A percentile compares a stretch with the other conserved stretches of the same genome.
Conservation (phyloP, 2,888 invertebrate genomes). For the Phengaris arion region DNA sequence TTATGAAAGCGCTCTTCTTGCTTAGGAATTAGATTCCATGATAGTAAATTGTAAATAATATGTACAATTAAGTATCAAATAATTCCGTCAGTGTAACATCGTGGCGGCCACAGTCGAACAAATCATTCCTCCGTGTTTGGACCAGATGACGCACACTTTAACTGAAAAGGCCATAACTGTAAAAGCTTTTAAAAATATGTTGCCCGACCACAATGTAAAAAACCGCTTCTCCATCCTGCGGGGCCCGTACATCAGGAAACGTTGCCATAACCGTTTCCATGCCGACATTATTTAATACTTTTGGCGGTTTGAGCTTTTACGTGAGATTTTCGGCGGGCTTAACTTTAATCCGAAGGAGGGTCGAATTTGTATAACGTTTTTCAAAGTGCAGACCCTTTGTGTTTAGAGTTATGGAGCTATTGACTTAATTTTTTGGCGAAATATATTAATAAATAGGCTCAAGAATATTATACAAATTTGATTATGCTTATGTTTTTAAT, state of each 20-base stretch:
- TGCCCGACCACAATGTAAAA: conserved; percentile 51
- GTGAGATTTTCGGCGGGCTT: conserved; percentile 32
- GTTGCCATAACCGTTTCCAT: conserved; percentile 49
- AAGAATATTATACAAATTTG: neutral
- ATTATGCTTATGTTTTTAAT: too few relatives aligned
- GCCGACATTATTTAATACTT: conserved; percentile 41
- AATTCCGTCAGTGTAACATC: too few relatives aligned
- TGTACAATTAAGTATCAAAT: too few relatives aligned
- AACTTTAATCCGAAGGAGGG: conserved; percentile 29
- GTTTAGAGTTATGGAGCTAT: conserved; percentile 20
- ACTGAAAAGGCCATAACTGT: conserved; percentile 21
- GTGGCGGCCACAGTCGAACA: neutral
- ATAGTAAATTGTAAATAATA: too few relatives aligned
- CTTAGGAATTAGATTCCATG: too few relatives aligned
- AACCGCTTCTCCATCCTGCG: conserved; percentile 52
- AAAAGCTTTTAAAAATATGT: conserved; percentile 25
- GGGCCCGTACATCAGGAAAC: conserved; percentile 47
- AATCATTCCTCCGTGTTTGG: neutral
- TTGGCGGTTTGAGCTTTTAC: conserved; percentile 37
- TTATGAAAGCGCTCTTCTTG: too few relatives aligned
- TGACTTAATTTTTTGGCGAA: neutral
- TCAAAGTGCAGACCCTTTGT: conserved; percentile 19
- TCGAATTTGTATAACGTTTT: conserved; percentile 16
- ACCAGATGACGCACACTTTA: conserved; percentile 13
- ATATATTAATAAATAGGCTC: neutral